Evolutionary conservation across 2,113 vertebrate species (phyloP), one percentile per base, ranked within the genome.

Genomic region (Brachirus orientalis): DNA sequence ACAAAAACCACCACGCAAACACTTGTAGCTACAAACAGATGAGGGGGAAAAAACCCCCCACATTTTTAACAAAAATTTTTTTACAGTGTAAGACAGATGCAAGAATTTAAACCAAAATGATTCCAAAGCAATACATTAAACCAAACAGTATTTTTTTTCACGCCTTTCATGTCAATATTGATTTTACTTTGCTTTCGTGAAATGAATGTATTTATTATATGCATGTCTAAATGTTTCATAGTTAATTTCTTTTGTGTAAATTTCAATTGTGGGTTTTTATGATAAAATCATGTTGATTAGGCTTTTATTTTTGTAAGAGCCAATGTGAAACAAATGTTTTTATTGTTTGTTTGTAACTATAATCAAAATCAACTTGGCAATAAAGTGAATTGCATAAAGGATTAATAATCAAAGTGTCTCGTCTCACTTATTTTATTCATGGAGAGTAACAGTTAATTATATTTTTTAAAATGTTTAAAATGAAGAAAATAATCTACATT

Each of bases 191-290:
- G 85, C 91, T 92, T 91, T 89, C 84, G 82, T 88, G 91, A 93
- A 88, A 89, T 92, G 91, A 94, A 94, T 94, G 92, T 94, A 94
- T 94, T 94, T 94, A 95, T 93, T 43, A 13, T 13, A 13, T 94
- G 92, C 93, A 93, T 94, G 93, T 91, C 85, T 77, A 92, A 87
- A 83, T 91, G 84, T 92, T 92, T 93, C 88, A 89, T 92, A 88
- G 86, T 73, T 71, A 66, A 84, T 81, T 85, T 90, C 63, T 91
- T 86, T 90, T 90, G 80, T 93, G 88, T 91, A 91, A 76, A 93
- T 91, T 87, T 89, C 47, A 85, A 71, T 75, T 86, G 89, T 91
- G 87, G 75, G 71, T 88, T 87, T 88, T 80, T 87, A 80, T 86
- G 81, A 86, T 59, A 85, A 73, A 90, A 80, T 86, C 80, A 70